Evolutionary conservation across 2,113 vertebrate species (phyloP), one percentile per base, ranked within the genome.

Genomic region (Corythornis cristatus): DNA sequence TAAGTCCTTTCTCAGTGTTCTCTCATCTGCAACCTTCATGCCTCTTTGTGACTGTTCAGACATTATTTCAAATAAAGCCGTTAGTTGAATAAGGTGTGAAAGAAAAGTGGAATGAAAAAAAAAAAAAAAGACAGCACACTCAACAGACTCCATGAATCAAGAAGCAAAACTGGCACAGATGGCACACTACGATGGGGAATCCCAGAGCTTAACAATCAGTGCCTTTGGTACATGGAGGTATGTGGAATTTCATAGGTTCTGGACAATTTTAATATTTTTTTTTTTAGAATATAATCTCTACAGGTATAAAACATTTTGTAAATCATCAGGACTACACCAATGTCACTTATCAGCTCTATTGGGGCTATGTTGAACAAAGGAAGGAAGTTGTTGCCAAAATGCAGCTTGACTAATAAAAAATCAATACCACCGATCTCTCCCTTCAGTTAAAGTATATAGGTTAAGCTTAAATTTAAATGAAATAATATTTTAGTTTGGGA

Each of bases 401-500:
- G 40, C 29, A 85, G 29, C 9, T 60, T 50, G 2, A 8, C 6
- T 68, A 46, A 58, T 62, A 56, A 76, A 83, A 78, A 84, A 18
- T 81, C 15, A 66, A 76, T 83, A 96, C 35, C 29, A 70, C 9
- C 96, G 96, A 91, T 96, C 96, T 31, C 89, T 98, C 74, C 94
- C 97, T 64, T 98, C 97, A 18, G 96, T 97, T 78, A 48, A 98
- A 50, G 84, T 97, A 94, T 98, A 97, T 21, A 93, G n/a, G 45
- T 65, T 98, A 79, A 97, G 93, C 5, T 97, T 97, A 28, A 95
- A 98, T 94, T 93, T 97, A 9, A 86, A 88, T n/a, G 97, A 98
- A 96, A 98, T 98, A 95, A 97, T 88, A 0, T 93, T 98, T 18
- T 98, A 97, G 33, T 91, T 96, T 97, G 14, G 96, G 96, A 9